A percentile compares a stretch with the other conserved stretches of the same genome.
Evolutionary conservation across 37 sponge, comb jelly and placozoan genomes (phyloP).

Genomic region (Sycon ciliatum): DNA sequence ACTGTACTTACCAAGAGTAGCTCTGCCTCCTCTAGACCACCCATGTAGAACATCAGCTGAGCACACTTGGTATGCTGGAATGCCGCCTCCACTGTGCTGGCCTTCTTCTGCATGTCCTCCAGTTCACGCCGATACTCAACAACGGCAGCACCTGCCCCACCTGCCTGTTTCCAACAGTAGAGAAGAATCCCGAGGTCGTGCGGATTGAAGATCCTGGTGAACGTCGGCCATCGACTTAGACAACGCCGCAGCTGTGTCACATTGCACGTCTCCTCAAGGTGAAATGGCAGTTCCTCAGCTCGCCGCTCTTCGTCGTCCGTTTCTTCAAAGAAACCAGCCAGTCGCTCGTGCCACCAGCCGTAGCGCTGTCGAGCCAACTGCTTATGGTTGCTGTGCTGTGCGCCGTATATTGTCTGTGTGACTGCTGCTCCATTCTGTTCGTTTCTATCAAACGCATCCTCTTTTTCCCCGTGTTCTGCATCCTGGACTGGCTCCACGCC

Average conservation of each 20-base stretch:
- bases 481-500: too few relatives aligned
- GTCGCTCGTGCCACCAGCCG: constrained; percentile 42
- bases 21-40: too few relatives aligned
- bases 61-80: too few relatives aligned
- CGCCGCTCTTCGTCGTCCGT: constrained; percentile 11
- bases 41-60: too few relatives aligned
- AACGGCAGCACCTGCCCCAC: constrained; percentile 2
- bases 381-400: too few relatives aligned
- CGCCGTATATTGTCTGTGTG: too few relatives aligned
- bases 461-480: too few relatives aligned
- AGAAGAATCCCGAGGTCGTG: constrained; percentile 23
- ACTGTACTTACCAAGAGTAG: too few relatives aligned
- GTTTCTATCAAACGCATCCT: too few relatives aligned
- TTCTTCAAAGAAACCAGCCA: constrained; percentile 35
- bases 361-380: constrained; percentile 16
- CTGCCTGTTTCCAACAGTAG: constrained; percentile 29
- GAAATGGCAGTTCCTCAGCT: constrained; percentile 37
- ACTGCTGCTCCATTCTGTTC: too few relatives aligned
- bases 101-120: too few relatives aligned
- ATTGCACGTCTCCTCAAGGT: constrained; percentile 11
- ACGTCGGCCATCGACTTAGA: constrained; percentile 11
- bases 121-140: constrained; percentile 18
- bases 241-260: constrained; percentile 16
- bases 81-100: too few relatives aligned
- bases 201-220: background rate